phyloP scores from a whole-genome alignment of 1,140 invertebrate genomes.

The Euura saliciscinereae region DNA sequence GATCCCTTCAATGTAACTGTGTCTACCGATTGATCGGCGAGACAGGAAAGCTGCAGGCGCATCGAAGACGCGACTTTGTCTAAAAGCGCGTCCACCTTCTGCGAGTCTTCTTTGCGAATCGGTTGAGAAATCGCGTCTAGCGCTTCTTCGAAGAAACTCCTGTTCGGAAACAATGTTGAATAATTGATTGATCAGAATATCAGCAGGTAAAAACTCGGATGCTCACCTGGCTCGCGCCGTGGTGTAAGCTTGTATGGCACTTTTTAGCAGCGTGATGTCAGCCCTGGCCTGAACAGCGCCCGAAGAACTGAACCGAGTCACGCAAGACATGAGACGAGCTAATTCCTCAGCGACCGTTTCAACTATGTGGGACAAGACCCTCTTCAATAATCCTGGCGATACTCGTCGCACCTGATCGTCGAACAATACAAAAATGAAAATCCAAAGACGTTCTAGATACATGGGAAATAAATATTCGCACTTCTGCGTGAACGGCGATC shows the following conservation, averaged over 20 bases:
- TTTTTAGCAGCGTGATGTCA: slow-evolving; percentile 66
- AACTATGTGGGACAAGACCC: slow-evolving; percentile 84
- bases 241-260: slow-evolving; percentile 60
- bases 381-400: slow-evolving; percentile 75
- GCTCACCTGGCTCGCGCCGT: slow-evolving; percentile 64
- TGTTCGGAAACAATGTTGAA: slow-evolving; percentile 31
- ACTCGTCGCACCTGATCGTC: slow-evolving; percentile 74
- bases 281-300: slow-evolving; percentile 73
- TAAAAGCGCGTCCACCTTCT: slow-evolving; percentile 48
- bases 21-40: slow-evolving; percentile 33
- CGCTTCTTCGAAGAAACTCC: slow-evolving; percentile 67
- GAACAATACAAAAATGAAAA: slow-evolving; percentile 4
- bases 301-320: slow-evolving; percentile 69
- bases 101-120: slow-evolving; percentile 51
- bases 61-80: slow-evolving; percentile 50
- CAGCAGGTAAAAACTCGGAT: not conserved
- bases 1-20: slow-evolving; percentile 18
- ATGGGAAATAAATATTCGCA: slow-evolving; percentile 49
- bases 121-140: slow-evolving; percentile 65
- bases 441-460: not conserved
- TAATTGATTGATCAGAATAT: slow-evolving; percentile 17
- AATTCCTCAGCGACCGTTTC: slow-evolving; percentile 92
- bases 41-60: slow-evolving; percentile 53
- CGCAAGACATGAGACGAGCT: slow-evolving; percentile 83
- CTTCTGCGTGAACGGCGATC: slow-evolving; percentile 92